phyloP scores from a whole-genome alignment of 2,888 invertebrate species.

The Camponotus fellah region DNA sequence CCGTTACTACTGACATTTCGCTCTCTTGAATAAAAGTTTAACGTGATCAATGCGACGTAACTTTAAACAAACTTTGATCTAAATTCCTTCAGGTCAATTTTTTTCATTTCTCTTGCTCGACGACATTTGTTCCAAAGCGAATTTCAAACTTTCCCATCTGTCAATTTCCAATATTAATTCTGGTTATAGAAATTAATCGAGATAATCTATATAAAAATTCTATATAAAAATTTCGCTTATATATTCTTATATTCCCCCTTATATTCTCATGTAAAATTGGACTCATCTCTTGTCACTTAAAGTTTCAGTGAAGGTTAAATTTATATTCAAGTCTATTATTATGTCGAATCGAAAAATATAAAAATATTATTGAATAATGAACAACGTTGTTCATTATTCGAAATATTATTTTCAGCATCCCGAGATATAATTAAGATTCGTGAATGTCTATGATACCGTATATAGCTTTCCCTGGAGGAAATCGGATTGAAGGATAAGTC shows the following conservation, averaged over 20 bases:
- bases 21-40: constrained; percentile 59
- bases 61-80: constrained; percentile 13
- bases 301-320: constrained; percentile 8
- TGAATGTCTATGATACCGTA: constrained; percentile 64
- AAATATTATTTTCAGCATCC: constrained; percentile 27
- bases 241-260: background rate
- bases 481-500: constrained; percentile 71
- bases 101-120: background rate
- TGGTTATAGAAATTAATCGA: too few relatives aligned
- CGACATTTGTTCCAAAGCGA: background rate
- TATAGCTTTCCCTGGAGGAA: constrained; percentile 65
- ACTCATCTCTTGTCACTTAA: background rate
- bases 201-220: too few relatives aligned
- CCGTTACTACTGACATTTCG: constrained; percentile 25
- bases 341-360: background rate
- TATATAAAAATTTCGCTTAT: background rate
- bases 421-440: constrained; percentile 11
- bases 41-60: constrained; percentile 46
- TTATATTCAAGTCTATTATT: background rate
- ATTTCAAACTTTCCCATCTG: background rate
- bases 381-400: constrained; percentile 12
- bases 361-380: constrained; percentile 7
- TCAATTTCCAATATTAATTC: background rate
- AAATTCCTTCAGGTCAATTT: background rate
- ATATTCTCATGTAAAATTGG: background rate